Evolutionary conservation across 2,888 invertebrate species (phyloP).

Genomic region (Dryobota labecula): DNA sequence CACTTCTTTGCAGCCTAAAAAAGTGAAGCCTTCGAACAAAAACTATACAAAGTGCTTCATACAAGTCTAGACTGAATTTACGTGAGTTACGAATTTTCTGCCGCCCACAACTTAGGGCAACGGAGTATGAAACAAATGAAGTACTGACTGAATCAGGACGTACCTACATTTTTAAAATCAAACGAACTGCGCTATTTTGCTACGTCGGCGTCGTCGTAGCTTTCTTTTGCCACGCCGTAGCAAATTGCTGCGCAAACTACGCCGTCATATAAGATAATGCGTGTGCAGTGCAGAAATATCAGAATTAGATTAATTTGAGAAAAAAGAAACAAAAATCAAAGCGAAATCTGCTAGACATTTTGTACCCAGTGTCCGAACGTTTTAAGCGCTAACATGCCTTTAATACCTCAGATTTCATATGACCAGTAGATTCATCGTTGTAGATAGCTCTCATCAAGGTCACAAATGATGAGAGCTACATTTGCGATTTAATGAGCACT

Average conservation of each 20-base stretch:
- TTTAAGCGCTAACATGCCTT: background rate
- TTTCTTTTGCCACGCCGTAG: background rate
- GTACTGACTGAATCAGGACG: background rate
- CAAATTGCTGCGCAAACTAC: background rate
- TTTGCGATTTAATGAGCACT: background rate
- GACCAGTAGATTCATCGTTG: background rate
- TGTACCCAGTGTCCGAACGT: background rate
- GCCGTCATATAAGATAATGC: too few relatives aligned
- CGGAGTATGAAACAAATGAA: conserved; percentile 33
- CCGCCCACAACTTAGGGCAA: conserved; percentile 17
- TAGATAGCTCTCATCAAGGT: background rate
- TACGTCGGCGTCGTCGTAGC: background rate
- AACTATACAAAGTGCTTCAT: conserved; percentile 43
- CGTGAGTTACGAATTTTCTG: conserved; percentile 42
- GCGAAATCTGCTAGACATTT: background rate
- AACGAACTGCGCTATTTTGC: background rate
- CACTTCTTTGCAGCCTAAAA: conserved; percentile 27
- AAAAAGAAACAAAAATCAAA: background rate
- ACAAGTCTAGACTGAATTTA: conserved; percentile 49
- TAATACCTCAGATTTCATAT: too few relatives aligned
- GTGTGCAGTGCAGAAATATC: background rate
- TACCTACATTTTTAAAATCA: background rate
- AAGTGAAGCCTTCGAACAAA: conserved; percentile 41
- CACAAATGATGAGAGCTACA: background rate
- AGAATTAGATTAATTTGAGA: background rate